A percentile compares a stretch with the other conserved stretches of the same genome.
Conservation (phyloP, 2,888 invertebrate species). For the Euclidia mi region DNA sequence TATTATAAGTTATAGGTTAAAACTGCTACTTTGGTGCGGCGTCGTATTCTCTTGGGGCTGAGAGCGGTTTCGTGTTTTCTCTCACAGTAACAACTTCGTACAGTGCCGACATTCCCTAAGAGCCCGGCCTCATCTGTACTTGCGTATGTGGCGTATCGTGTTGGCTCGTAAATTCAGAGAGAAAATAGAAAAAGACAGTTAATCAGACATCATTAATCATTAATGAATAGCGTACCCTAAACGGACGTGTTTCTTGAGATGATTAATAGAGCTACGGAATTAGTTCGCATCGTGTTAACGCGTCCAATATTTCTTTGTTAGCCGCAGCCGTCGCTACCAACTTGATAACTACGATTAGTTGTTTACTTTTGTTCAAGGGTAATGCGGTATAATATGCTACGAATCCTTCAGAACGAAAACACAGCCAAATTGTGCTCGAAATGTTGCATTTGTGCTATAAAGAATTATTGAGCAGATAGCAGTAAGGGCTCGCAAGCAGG, state of each 20-base stretch:
- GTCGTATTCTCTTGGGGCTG: constrained; percentile 40
- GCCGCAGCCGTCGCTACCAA: constrained; percentile 44
- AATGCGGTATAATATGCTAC: too few species aligned
- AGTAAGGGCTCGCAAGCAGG: constrained; percentile 44
- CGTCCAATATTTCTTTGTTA: constrained; percentile 44
- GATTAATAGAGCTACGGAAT: constrained; percentile 55
- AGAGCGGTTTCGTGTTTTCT: constrained; percentile 47
- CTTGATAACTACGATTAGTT: constrained; percentile 3
- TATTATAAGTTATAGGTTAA: constrained; percentile 29
- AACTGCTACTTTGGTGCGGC: constrained; percentile 27
- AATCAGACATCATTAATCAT: constrained; percentile 58
- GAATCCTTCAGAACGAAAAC: constrained; percentile 6
- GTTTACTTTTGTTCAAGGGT: constrained; percentile 6
- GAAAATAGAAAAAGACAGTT: constrained; percentile 50
- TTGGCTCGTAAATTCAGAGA: constrained; percentile 28
- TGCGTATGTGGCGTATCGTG: constrained; percentile 16
- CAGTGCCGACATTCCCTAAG: constrained; percentile 30
- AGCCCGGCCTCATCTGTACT: constrained; percentile 25
- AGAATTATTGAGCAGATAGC: constrained; percentile 39
- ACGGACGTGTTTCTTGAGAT: constrained; percentile 51
- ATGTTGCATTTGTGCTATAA: constrained; percentile 20
- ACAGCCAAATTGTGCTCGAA: not conserved
- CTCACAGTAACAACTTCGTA: constrained; percentile 36
- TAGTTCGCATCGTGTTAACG: constrained; percentile 51
- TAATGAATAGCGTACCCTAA: constrained; percentile 44